These are phyloP conservation scores for Canis aureus DNA, from an alignment of 2,113 vertebrate species.

Conservation along the genomic window DNA sequence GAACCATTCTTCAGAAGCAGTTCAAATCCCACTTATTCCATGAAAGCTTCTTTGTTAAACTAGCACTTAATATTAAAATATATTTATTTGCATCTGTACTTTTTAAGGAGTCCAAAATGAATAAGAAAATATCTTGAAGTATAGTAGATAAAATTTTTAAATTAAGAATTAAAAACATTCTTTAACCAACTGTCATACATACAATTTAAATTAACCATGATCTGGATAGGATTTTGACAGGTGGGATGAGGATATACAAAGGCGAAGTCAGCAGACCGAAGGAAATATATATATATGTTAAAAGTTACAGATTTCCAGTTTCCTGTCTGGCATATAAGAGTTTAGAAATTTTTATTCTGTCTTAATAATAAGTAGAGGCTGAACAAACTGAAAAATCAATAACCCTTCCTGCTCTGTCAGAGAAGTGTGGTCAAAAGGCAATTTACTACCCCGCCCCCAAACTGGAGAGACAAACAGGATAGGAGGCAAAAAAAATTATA, in stretches of 20 bases:
- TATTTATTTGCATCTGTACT: background rate
- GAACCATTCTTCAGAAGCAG: background rate
- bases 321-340: background rate
- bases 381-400: background rate
- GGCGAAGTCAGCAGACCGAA: background rate
- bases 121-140: background rate
- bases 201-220: background rate
- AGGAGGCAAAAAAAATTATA: background rate
- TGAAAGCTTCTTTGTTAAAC: background rate
- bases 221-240: background rate
- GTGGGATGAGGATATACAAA: background rate
- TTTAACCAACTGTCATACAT: background rate
- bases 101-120: background rate
- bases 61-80: background rate
- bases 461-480: background rate
- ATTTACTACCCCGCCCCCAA: background rate
- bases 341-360: background rate
- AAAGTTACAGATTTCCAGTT: background rate
- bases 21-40: background rate
- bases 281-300: background rate
- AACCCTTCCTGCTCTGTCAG: background rate
- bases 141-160: background rate
- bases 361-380: background rate
- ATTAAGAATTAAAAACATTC: background rate
- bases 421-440: background rate